Base-by-base conservation (phyloP, 2,797 vertebrate genomes). In the Mormyrops attenuatus region DNA sequence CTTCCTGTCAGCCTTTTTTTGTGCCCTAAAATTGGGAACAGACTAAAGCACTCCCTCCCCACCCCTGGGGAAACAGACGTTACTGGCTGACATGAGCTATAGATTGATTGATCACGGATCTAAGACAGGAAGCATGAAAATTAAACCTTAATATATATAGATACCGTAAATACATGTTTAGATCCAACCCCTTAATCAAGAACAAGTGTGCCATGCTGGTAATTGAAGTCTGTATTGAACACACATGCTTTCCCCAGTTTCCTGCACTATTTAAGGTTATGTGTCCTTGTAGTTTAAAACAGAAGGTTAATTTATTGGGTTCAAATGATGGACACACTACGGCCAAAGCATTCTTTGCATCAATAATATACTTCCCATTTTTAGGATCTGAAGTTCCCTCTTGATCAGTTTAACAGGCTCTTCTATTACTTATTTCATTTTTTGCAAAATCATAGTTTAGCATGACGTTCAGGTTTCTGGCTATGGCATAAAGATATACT, bases 101-200 rank as follows among this genome's bases (percentile, higher is more conserved):
- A 90, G 94, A 92, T 89, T 94, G 94, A 96, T 92, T 95, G 95
- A 95, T 95, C 93, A 66, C 92, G 94, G 93, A 93, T 95, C 94
- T 95, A 95, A 95, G 94, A 92, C 93, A 94, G 93, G 93, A 95
- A 93, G 91, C 90, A 93, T 91, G 94, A 94, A 95, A 91, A 95
- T 95, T 95, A 94, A 95, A 93, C 93, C 91, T 90, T 90, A 92
- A 87, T 92, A 95, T 95, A 94, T 95, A 95, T 94, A 95, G 92
- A 93, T 91, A 93, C 91, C 89, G 30, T 90, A 90, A 92, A 55
- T 88, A 88, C 91, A 91, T 92, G 85, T 57, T 90, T 82, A 90
- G 89, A 92, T 94, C 88, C 90, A 47, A 87, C 57, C 57, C 87
- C 91, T 93, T 93, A 89, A 92, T 93, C 92, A 92, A 92, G 92